Evolutionary conservation across 1,140 invertebrate genomes (phyloP).

Genomic region (Fopius arisanus): DNA sequence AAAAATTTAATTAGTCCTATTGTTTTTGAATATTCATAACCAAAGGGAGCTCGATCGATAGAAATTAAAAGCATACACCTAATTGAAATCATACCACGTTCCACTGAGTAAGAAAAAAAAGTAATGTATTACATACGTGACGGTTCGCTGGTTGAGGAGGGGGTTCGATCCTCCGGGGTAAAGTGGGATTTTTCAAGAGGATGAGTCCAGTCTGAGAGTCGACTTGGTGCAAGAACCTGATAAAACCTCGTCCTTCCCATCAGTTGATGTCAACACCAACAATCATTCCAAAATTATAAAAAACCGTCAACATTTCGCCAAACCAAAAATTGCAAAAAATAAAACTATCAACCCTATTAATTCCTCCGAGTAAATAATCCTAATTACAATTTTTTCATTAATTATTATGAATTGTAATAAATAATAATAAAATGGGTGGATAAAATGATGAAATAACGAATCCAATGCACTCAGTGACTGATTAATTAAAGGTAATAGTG

Average conservation of each 20-base stretch:
- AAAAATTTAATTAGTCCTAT: too few species aligned
- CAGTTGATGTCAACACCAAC: neutral
- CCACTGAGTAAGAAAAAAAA: neutral
- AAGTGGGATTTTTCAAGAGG: conserved; percentile 29
- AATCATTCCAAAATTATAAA: neutral
- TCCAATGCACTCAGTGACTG: neutral
- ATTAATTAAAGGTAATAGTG: neutral
- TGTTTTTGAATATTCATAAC: too few species aligned
- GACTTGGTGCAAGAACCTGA: conserved; percentile 32
- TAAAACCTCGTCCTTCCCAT: neutral
- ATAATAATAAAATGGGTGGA: neutral
- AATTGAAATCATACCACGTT: neutral
- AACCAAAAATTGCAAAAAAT: neutral
- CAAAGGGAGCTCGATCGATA: too few species aligned
- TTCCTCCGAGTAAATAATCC: too few species aligned
- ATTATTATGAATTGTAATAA: too few species aligned
- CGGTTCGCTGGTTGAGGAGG: conserved; percentile 13
- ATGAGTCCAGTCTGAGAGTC: conserved; percentile 49
- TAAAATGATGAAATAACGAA: neutral
- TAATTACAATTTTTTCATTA: too few species aligned
- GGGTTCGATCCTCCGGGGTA: conserved; percentile 23
- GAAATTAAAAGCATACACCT: too few species aligned
- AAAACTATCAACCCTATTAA: too few species aligned
- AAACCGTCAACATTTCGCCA: neutral
- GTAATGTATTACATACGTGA: neutral